Percentiles rank a stretch among this genome's conserved stretches.
Conservation (phyloP, 1,140 invertebrate species). For the Cotesia typhae region DNA sequence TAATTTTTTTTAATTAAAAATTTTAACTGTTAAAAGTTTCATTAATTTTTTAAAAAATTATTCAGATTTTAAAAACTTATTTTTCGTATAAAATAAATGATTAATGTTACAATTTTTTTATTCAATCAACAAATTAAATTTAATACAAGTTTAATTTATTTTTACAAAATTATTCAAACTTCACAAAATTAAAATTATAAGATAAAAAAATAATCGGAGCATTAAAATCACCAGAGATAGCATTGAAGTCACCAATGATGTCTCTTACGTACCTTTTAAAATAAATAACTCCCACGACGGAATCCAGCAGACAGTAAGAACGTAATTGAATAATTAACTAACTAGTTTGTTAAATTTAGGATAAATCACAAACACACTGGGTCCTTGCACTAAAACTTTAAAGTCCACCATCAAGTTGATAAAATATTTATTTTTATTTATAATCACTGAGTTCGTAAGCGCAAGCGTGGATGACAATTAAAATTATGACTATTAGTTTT, state of each 20-base stretch:
- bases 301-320: constrained; percentile 20
- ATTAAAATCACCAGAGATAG: not conserved
- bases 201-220: not conserved
- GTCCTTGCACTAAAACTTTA: no score
- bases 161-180: no score
- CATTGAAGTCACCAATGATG: constrained; percentile 21
- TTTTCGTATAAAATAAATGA: no score
- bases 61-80: no score
- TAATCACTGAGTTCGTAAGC: no score
- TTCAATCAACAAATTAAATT: no score
- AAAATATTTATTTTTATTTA: not conserved
- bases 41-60: no score
- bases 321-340: constrained; percentile 9
- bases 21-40: no score
- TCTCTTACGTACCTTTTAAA: constrained; percentile 23
- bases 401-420: not conserved
- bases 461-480: not conserved
- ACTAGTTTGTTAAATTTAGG: not conserved
- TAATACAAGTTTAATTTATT: no score
- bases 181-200: not conserved
- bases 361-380: constrained; percentile 28
- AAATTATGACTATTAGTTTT: not conserved
- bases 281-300: not conserved
- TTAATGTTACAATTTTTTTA: no score
- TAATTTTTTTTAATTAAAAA: no score